Base-by-base conservation (phyloP, 2,888 invertebrate species). In the Cenopis cana region DNA sequence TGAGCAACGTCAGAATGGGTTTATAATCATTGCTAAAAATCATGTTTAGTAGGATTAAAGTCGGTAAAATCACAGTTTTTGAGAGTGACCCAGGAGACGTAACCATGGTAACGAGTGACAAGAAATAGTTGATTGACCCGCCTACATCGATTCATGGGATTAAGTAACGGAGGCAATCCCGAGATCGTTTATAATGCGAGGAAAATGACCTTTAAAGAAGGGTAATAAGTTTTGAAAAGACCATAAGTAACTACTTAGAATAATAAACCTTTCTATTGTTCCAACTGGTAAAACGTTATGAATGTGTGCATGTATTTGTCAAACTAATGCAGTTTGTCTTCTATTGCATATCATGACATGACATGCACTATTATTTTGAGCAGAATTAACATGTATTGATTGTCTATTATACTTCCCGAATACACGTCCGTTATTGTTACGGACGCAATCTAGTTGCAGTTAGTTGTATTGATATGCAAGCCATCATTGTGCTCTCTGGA, bases 401-500 rank as follows among this genome's bases (percentile, higher is more conserved):
- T 68, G 54, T n/a, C 46, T 54, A 59, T 62, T 62, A 68, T 68
- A 68, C 59, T 49, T 33, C 20, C 36, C 33, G 41, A 52, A 46
- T 36, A 24, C 59, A 67, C 18, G 54, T 54, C 60, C 36, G 14
- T 52, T 14, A 52, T 65, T 41, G 54, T 52, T 4, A 20, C n/a
- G 18, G n/a, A 24, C 36, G n/a, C 69, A 64, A 57, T 69, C 64
- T 65, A 66, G 60, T 20, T 66, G 54, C 24, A 66, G 65, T 65
- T 55, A 54, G 38, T 17, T 55, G 67, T 61, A 67, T 70, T 56
- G 71, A 55, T 56, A 66, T 78, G 77, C 82, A 81, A 78, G 75
- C 69, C 75, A 73, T 82, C 82, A 88, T 91, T 90, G 89, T 91
- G 85, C 82, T 82, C 79, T 74, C 76, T 77, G 83, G 84, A 90